Base-by-base conservation (phyloP, 2,113 vertebrate genomes). In the Sclerurus mexicanus region DNA sequence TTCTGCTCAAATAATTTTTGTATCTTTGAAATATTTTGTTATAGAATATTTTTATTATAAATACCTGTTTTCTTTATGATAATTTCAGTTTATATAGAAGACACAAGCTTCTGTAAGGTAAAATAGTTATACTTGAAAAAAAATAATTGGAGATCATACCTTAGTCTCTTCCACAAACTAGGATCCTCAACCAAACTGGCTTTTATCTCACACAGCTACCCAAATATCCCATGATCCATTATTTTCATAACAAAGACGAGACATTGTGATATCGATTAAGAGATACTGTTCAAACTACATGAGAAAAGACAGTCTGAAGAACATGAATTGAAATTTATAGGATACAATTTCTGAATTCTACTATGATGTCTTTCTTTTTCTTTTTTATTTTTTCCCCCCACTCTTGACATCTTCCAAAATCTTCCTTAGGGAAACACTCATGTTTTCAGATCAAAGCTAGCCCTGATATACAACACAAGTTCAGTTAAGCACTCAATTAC, bases 101-200 rank as follows among this genome's bases (percentile, higher is more conserved):
- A 74, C 62, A 14, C 1, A 72, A 76, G 47, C 7, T 63, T 22
- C 9, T 66, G 6, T 46, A 59, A 18, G 6, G 10, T 3, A 77
- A 80, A 80, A 47, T 40, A 60, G 4, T 66, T 5, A 28, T 56
- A n/a, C 52, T 33, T 71, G 17, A 31, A 81, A 83, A 88, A 83
- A 28, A 1, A 4, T 50, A 68, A 39, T 7, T 58, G 15, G 35
- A 56, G 33, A 56, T 59, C 13, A 40, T 39, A 30, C 0, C 4
- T 4, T 6, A 76, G 10, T 30, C 9, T 63, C 21, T 39, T 58
- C 7, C 33, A 79, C 10, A 55, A 9, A 46, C 4, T 23, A 60
- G 28, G 7, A 49, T 50, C 6, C 12, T 59, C n/a, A 85, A 16
- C 1, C 3, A 69, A 79, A 69, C 3, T 46, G 2, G 0, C 30